Percentiles rank a stretch among this genome's conserved stretches.
These are phyloP conservation scores for Microdon myrmicae DNA, from an alignment of 2,888 invertebrate species.

Conservation along the genomic window DNA sequence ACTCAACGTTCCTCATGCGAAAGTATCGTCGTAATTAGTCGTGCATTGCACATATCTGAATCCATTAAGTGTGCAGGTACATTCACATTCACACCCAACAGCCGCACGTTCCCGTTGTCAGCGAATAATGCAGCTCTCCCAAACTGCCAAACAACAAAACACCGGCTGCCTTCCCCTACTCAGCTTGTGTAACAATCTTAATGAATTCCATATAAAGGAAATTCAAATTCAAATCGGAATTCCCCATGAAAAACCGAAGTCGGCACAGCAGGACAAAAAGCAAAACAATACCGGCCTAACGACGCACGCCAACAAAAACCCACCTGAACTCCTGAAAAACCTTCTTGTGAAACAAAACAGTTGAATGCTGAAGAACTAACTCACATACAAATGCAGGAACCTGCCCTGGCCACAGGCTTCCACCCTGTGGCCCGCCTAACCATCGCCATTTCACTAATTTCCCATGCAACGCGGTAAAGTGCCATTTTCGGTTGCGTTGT, in stretches of 20 bases:
- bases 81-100: slow-evolving; percentile 45
- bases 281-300: too few relatives aligned
- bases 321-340: slow-evolving; percentile 29
- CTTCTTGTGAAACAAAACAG: slow-evolving; percentile 41
- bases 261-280: background rate
- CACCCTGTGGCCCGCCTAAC: slow-evolving; percentile 21
- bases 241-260: slow-evolving; percentile 11
- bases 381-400: slow-evolving; percentile 22
- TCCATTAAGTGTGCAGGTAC: slow-evolving; percentile 44
- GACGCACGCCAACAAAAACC: slow-evolving; percentile 4
- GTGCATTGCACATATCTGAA: slow-evolving; percentile 39
- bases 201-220: slow-evolving; percentile 51
- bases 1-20: slow-evolving; percentile 11
- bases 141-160: background rate
- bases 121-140: background rate
- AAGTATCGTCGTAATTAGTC: slow-evolving; percentile 34
- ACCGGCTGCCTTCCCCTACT: slow-evolving; percentile 27
- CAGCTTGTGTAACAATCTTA: slow-evolving; percentile 46
- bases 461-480: slow-evolving; percentile 51
- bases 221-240: slow-evolving; percentile 49
- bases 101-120: background rate
- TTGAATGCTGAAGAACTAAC: slow-evolving; percentile 31
- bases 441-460: slow-evolving; percentile 50
- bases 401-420: slow-evolving; percentile 12
- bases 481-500: slow-evolving; percentile 50